Evolutionary conservation across 2,888 invertebrate species (phyloP).

Genomic region (Watsonalla binaria): DNA sequence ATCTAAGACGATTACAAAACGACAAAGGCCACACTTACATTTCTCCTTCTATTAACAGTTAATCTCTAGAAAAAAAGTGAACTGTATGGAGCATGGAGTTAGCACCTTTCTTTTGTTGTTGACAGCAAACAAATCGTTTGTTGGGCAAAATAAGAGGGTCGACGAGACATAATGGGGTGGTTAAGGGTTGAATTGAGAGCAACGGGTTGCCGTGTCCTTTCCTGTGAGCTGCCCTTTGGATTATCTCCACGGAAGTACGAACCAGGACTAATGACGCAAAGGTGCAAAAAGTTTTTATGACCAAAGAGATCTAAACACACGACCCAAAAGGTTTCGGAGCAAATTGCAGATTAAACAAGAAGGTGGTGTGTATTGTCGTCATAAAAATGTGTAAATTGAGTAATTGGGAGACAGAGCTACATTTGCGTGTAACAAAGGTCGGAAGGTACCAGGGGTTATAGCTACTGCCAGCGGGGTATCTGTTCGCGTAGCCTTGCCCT

Average conservation of each 20-base stretch:
- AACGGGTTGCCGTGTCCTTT: conserved; percentile 70
- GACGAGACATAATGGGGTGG: conserved; percentile 57
- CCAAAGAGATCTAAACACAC: conserved; percentile 1
- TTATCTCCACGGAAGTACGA: conserved; percentile 52
- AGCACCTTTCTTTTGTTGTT: conserved; percentile 72
- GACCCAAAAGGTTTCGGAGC: not conserved
- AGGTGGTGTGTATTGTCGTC: not conserved
- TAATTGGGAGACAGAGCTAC: conserved; percentile 7
- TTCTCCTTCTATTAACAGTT: conserved; percentile 54
- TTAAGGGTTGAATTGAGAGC: conserved; percentile 69
- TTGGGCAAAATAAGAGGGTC: conserved; percentile 60
- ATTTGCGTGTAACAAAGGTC: conserved; percentile 15
- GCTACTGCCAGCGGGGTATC: conserved; percentile 39
- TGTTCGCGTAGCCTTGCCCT: conserved; percentile 45
- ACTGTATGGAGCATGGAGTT: conserved; percentile 42
- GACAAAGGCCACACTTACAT: conserved; percentile 61
- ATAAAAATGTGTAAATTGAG: conserved; percentile 12
- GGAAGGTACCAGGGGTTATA: conserved; percentile 31
- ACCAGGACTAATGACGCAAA: conserved; percentile 49
- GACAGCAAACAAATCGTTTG: conserved; percentile 77
- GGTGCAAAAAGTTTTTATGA: conserved; percentile 42
- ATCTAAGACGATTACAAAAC: conserved; percentile 67
- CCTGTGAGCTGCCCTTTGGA: conserved; percentile 50
- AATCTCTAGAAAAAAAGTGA: conserved; percentile 47
- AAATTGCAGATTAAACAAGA: not conserved